These are phyloP conservation scores for Euwallacea similis DNA, from an alignment of 1,140 invertebrate species.

Conservation along the genomic window DNA sequence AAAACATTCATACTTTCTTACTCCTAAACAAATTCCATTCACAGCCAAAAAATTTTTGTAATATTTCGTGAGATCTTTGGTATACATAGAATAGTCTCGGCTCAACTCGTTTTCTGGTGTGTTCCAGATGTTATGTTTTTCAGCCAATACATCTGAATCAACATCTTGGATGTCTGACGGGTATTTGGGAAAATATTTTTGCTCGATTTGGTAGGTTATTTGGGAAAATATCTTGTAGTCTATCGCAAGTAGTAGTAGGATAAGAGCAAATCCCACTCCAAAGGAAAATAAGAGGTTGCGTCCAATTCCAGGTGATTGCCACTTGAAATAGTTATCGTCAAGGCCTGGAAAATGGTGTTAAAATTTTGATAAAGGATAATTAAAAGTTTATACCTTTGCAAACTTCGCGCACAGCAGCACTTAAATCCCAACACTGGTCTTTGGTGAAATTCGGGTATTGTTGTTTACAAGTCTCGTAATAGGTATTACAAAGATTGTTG, in stretches of 20 bases:
- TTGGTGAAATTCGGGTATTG: neutral
- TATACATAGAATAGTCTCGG: constrained; percentile 53
- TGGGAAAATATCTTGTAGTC: constrained; percentile 57
- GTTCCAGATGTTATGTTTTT: constrained; percentile 51
- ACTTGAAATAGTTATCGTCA: constrained; percentile 54
- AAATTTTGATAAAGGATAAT: neutral
- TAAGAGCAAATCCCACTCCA: constrained; percentile 50
- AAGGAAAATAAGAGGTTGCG: constrained; percentile 55
- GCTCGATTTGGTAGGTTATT: constrained; percentile 46
- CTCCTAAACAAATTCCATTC: constrained; percentile 68
- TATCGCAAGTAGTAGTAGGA: constrained; percentile 52
- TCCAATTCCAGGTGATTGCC: constrained; percentile 57
- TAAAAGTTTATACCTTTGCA: neutral
- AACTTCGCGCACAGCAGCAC: neutral
- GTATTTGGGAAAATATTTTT: constrained; percentile 34
- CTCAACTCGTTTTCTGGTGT: constrained; percentile 41
- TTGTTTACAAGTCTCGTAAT: constrained; percentile 25
- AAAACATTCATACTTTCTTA: constrained; percentile 75
- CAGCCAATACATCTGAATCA: constrained; percentile 57
- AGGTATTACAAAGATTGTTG: constrained; percentile 35
- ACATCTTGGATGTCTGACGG: constrained; percentile 33
- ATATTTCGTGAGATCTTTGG: constrained; percentile 66
- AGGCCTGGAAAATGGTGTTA: constrained; percentile 1
- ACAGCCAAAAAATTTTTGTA: constrained; percentile 72
- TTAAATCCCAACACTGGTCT: constrained; percentile 5